Base-by-base conservation (phyloP, 2,888 invertebrate genomes). In the Microchrysa polita region DNA sequence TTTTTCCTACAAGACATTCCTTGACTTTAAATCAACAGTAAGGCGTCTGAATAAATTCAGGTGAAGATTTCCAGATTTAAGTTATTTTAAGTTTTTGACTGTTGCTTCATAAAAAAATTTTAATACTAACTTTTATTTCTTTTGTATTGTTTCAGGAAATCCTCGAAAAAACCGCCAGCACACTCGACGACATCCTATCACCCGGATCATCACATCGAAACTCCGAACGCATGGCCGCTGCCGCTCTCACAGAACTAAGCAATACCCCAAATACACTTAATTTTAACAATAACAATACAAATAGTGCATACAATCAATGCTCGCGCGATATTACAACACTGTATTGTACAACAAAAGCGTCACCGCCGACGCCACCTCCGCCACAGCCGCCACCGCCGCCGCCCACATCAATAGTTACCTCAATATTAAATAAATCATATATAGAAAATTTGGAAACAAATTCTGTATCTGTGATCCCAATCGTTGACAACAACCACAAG, bases 131-230 rank as follows among this genome's bases (percentile, higher is more conserved):
- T 10, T 7, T 53, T 12, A 53, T 57, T 18, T 18, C 20, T 57
- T 57, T 57, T 5, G 4, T 57, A 71, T 60, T 69, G 4, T 76
- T 75, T 44, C 22, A 78, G 78, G 90, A 90, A 81, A 86, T 88
- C 81, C 83, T 89, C 80, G 85, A 86, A 78, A 87, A 88, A 80
- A 88, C 90, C 77, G 87, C 88, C 78, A 85, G 85, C 77, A 88
- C 89, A 80, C 82, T 90, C 79, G 89, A 89, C 77, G 88, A 88
- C 80, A 86, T 88, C 79, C 86, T 88, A 79, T 87, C 86, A 79
- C 87, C 88, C 77, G 81, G 87, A 76, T 83, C 81, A 79, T 76
- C 74, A 77, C 79, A 78, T 55, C 79, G 80, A 72, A 80, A 83
- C 75, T 84, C 83, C 2, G 85, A 85, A 79, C 81, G 81, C 77